phyloP scores from a whole-genome alignment of 35 echinoderm and acorn worm species.

The Diadema setosum region DNA sequence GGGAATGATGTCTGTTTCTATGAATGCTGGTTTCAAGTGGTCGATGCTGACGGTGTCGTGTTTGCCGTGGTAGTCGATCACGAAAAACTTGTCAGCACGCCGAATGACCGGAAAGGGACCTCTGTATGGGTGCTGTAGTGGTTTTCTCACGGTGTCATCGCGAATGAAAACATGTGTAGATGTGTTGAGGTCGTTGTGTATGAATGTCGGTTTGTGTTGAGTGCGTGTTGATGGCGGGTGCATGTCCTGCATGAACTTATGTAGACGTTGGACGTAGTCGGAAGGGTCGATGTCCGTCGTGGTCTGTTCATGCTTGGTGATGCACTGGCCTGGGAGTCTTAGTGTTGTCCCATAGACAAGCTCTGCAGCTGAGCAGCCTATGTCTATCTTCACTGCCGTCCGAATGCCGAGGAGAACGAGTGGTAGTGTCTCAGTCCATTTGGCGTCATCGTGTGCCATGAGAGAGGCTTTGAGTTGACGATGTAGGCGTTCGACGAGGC shows the following conservation, averaged over 20 bases:
- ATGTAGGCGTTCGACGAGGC: slow-evolving; percentile 34
- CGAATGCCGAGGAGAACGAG: slow-evolving; percentile 44
- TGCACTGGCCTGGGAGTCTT: neutral
- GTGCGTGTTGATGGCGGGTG: neutral
- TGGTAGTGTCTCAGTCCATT: slow-evolving; percentile 32
- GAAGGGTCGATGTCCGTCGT: neutral
- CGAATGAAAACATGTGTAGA: slow-evolving; percentile 55
- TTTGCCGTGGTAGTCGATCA: neutral
- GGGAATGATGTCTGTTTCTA: neutral
- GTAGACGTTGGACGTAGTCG: neutral
- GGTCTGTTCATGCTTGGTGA: neutral
- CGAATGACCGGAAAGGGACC: slow-evolving; percentile 39
- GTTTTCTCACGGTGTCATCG: slow-evolving; percentile 32
- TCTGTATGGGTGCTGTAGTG: slow-evolving; percentile 27
- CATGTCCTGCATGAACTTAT: neutral
- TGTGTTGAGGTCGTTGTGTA: neutral
- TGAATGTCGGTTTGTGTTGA: neutral
- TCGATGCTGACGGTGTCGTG: slow-evolving; percentile 41
- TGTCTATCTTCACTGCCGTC: slow-evolving; percentile 39
- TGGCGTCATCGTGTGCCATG: neutral
- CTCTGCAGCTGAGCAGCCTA: slow-evolving; percentile 33
- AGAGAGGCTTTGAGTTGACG: slow-evolving; percentile 42
- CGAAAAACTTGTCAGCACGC: slow-evolving; percentile 25
- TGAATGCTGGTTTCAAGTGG: slow-evolving; percentile 26
- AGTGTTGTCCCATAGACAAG: slow-evolving; percentile 37